Conservation (phyloP, 2,113 vertebrate species). For the Ameiurus melas region DNA sequence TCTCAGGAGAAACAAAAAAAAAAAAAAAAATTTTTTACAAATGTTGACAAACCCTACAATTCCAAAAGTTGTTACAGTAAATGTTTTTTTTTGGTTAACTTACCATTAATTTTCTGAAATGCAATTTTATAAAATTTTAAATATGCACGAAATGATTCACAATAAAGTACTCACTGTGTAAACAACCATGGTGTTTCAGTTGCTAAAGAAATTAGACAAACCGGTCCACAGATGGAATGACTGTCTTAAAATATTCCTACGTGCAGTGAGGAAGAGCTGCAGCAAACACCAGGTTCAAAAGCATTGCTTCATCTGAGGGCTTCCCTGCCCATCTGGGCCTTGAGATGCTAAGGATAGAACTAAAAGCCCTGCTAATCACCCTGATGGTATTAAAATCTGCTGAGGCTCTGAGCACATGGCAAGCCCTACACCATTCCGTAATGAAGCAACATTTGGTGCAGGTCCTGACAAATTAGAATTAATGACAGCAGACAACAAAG, state of each 20-base stretch:
- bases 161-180: conserved; percentile 65
- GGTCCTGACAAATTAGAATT: not conserved
- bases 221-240: conserved; percentile 23
- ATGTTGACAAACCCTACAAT: not conserved
- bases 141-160: not conserved
- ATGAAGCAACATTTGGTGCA: conserved; percentile 56
- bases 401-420: conserved; percentile 72
- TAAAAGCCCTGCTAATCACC: conserved; percentile 84
- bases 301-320: conserved; percentile 52
- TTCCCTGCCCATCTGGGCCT: conserved; percentile 75
- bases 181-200: conserved; percentile 27
- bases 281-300: conserved; percentile 54
- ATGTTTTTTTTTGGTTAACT: not conserved
- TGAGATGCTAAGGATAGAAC: conserved; percentile 83
- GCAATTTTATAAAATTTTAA: not conserved
- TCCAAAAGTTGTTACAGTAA: not conserved
- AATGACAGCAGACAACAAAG: not conserved
- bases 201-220: not conserved
- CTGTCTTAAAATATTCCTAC: conserved; percentile 40
- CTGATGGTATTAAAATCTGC: conserved; percentile 76
- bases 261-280: conserved; percentile 29
- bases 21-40: too few relatives aligned
- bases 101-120: not conserved
- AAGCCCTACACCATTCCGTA: conserved; percentile 62
- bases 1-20: too few relatives aligned